Base-by-base conservation (phyloP, 30 jellyfish, hydroid and myxozoan species). In the Turritopsis rubra region DNA sequence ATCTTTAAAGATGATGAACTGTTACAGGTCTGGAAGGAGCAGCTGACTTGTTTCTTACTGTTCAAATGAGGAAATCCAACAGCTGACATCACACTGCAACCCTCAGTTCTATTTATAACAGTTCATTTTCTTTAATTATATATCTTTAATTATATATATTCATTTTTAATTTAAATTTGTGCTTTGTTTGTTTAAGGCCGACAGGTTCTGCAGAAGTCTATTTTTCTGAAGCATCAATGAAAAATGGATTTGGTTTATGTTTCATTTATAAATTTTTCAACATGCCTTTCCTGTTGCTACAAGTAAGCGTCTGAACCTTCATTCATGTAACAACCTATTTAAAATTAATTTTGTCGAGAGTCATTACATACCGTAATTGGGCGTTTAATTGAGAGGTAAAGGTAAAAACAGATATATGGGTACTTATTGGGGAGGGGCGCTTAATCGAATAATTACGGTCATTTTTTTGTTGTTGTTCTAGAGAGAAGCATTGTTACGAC, bases 121-220 rank as follows among this genome's bases (percentile, higher is more conserved):
- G n/a, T n/a, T n/a, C n/a, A n/a, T 41, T 41, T 13, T 41, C 60
- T 41, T 5, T 5, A 41, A 13, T 41, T 13, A 54, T 25, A 13
- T 19, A 28, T 53, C 85, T 26, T 8, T 25, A 18, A 25, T 19
- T 30, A 16, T 8, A 22, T 65, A 0, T 22, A 21, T 28, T 18
- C 7, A 53, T 31, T 0, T 18, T 79, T 52, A 23, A 23, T 30
- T 80, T 41, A 71, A 16, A 21, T 83, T 52, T 1, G 0, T 75
- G 22, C 53, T 18, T 21, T 76, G 79, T 41, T 54, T 25, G n/a
- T n/a, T n/a, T 53, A 41, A 92, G 98, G 85, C 98, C 98, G 0
- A 83, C 84, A 29, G 98, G 98, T 31, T 92, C 98, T 1, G 98
- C 98, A 23, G 98, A 92, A 71, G 89, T 92, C n/a, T 84, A 92